A percentile compares a stretch with the other conserved stretches of the same genome.
phyloP scores from a whole-genome alignment of 2,797 vertebrate genomes.

The Adelosebastes latens region DNA sequence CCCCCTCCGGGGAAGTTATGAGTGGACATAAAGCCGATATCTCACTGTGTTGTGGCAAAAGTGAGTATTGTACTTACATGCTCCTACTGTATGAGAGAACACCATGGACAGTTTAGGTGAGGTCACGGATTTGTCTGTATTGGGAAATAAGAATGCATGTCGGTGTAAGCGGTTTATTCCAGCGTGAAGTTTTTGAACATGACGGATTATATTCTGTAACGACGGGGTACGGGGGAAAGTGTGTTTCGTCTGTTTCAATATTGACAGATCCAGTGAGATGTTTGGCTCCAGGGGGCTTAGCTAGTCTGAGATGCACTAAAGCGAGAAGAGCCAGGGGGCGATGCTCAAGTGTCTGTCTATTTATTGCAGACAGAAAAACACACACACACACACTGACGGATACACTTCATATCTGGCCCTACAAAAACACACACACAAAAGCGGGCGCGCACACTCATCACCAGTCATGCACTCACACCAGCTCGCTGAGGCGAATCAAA shows the following conservation, averaged over 20 bases:
- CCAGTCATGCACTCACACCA: slow-evolving; percentile 51
- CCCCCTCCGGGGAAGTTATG: background rate
- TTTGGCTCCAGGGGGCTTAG: slow-evolving; percentile 71
- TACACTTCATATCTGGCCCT: slow-evolving; percentile 26
- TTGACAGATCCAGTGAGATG: slow-evolving; percentile 76
- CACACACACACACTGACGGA: slow-evolving; percentile 9
- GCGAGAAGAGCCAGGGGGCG: slow-evolving; percentile 68
- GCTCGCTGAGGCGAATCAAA: slow-evolving; percentile 58
- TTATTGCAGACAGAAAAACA: slow-evolving; percentile 64
- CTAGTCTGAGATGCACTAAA: slow-evolving; percentile 75
- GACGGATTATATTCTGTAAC: slow-evolving; percentile 59
- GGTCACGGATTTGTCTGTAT: slow-evolving; percentile 36
- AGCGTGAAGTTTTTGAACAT: slow-evolving; percentile 54
- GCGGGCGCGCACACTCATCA: slow-evolving; percentile 28
- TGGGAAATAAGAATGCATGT: slow-evolving; percentile 35
- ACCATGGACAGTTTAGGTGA: slow-evolving; percentile 7
- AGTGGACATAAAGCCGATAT: slow-evolving; percentile 9
- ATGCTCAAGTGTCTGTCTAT: slow-evolving; percentile 72
- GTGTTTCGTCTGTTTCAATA: slow-evolving; percentile 68
- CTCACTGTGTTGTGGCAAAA: background rate
- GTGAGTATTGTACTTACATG: background rate
- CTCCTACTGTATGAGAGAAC: background rate
- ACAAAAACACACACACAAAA: slow-evolving; percentile 41
- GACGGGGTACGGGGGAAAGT: slow-evolving; percentile 41
- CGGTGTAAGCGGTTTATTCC: slow-evolving; percentile 50